A percentile compares a stretch with the other conserved stretches of the same genome.
Conservation (phyloP, 2,888 invertebrate species). For the Tanytarsus gracilentus region DNA sequence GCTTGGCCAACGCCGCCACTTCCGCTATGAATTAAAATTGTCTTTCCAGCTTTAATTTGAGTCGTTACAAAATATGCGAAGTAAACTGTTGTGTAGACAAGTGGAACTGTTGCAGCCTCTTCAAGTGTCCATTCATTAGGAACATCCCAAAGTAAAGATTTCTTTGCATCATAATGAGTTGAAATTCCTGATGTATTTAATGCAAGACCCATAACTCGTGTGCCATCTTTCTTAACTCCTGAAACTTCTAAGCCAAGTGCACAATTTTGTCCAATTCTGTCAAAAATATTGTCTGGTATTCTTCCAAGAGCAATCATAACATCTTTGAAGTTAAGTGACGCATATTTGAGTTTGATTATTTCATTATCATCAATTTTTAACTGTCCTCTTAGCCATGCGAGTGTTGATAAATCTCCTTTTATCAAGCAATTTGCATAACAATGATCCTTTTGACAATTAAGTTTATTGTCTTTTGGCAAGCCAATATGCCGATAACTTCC, state of each 20-base stretch:
- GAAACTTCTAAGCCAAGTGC: constrained; percentile 55
- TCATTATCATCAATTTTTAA: constrained; percentile 34
- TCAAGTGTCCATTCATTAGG: constrained; percentile 58
- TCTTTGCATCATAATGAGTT: constrained; percentile 54
- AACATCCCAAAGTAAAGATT: constrained; percentile 51
- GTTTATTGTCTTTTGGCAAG: constrained; percentile 45
- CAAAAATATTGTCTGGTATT: constrained; percentile 70
- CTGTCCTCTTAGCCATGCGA: constrained; percentile 71
- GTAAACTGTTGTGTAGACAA: constrained; percentile 54
- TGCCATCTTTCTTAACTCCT: constrained; percentile 40
- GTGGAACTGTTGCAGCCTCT: constrained; percentile 61
- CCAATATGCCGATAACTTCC: constrained; percentile 77
- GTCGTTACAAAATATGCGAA: constrained; percentile 39
- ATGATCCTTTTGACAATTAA: constrained; percentile 49
- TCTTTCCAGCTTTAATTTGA: constrained; percentile 42
- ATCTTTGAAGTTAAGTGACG: constrained; percentile 87
- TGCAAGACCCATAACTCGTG: constrained; percentile 31
- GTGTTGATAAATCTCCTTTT: constrained; percentile 76
- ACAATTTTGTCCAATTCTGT: constrained; percentile 56
- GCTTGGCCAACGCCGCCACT: constrained; percentile 62
- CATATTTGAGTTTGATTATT: constrained; percentile 54
- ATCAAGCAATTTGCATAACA: constrained; percentile 69
- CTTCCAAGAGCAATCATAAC: constrained; percentile 90
- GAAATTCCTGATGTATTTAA: constrained; percentile 46
- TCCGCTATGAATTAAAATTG: constrained; percentile 41